Percentiles rank a stretch among this genome's conserved stretches.
phyloP scores from a whole-genome alignment of 2,113 vertebrate genomes.

The Scartelaos histophorus region DNA sequence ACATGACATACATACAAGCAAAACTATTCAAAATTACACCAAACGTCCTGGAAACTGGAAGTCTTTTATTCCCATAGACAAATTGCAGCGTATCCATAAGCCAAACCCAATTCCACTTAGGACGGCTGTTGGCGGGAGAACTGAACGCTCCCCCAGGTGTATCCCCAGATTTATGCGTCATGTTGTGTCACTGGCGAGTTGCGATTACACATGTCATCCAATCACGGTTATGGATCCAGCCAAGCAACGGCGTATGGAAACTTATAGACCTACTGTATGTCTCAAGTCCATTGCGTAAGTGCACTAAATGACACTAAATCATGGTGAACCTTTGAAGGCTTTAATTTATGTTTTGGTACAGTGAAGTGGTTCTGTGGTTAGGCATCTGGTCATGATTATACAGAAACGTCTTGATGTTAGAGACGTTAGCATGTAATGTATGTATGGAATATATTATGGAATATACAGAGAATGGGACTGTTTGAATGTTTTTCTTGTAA shows the following conservation, averaged over 20 bases:
- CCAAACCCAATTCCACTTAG: neutral
- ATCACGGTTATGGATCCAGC: neutral
- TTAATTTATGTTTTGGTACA: constrained; percentile 10
- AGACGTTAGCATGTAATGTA: neutral
- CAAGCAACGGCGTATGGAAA: neutral
- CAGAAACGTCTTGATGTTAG: neutral
- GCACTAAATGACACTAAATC: constrained; percentile 11
- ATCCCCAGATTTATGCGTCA: neutral
- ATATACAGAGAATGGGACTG: neutral
- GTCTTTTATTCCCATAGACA: neutral
- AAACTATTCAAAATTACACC: neutral
- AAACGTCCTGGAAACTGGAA: neutral
- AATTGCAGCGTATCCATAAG: neutral
- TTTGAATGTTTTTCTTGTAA: neutral
- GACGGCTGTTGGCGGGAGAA: neutral
- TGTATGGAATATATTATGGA: neutral
- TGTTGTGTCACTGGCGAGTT: neutral
- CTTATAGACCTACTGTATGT: neutral
- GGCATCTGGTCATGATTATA: constrained; percentile 3
- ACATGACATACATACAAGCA: neutral
- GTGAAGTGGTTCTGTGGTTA: constrained; percentile 8
- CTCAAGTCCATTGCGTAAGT: neutral
- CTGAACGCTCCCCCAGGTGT: neutral
- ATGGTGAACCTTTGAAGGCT: constrained; percentile 1
- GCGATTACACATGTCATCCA: neutral